Evolutionary conservation across 2,797 vertebrate genomes (phyloP).

Genomic region (Eremophila alpestris): DNA sequence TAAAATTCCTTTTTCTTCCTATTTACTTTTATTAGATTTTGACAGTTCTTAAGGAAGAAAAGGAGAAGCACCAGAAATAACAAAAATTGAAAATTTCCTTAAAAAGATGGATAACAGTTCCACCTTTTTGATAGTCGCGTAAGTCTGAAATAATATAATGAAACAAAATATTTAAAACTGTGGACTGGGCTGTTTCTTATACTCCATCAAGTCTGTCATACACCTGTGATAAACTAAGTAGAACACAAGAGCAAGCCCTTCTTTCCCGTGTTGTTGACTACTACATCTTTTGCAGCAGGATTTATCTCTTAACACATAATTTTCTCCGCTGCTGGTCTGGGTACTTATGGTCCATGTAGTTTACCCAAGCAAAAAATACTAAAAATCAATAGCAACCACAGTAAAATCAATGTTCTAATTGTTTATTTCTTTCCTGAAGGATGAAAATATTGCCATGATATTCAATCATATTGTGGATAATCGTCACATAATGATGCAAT

Average conservation of each 20-base stretch:
- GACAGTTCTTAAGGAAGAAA: background rate
- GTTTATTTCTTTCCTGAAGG: background rate
- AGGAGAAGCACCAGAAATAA: fast-evolving
- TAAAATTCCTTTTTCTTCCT: background rate
- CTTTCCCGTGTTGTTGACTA: background rate
- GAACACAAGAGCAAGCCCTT: background rate
- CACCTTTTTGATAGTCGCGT: background rate
- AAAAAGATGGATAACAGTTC: background rate
- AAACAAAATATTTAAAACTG: background rate
- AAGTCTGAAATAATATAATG: background rate
- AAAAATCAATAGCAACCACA: background rate
- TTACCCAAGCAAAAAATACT: background rate
- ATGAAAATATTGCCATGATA: background rate
- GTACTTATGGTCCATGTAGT: background rate
- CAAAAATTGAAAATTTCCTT: background rate
- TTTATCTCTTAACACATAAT: background rate
- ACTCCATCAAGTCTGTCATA: background rate
- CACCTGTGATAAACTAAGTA: background rate
- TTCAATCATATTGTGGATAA: background rate
- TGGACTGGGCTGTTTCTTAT: background rate
- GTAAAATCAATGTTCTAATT: background rate
- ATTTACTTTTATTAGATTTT: background rate
- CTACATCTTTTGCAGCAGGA: background rate
- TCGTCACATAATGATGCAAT: background rate
- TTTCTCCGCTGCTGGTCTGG: background rate